Evolutionary conservation across 2,888 invertebrate genomes (phyloP).

Genomic region (Papilio protenor): DNA sequence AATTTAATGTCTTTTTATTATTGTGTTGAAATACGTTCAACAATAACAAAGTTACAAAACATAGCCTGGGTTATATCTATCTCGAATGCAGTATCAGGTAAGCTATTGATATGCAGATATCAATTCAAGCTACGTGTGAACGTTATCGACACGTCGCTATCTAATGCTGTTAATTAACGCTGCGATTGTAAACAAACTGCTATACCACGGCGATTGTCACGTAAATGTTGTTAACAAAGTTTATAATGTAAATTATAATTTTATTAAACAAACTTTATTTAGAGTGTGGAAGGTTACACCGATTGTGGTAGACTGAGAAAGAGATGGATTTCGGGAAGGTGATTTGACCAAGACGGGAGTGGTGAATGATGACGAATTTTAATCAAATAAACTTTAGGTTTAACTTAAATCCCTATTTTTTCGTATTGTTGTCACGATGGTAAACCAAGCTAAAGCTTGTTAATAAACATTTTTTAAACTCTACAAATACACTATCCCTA

Average conservation of each 20-base stretch:
- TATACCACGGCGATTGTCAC: background rate
- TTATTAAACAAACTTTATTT: background rate
- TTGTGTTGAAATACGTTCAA: background rate
- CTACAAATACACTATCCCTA: too few species aligned
- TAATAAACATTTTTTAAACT: too few species aligned
- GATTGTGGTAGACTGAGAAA: too few species aligned
- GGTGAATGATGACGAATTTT: too few species aligned
- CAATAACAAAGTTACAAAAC: background rate
- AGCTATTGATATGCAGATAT: slow-evolving; percentile 15
- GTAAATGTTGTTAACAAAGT: slow-evolving; percentile 8
- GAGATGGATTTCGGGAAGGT: too few species aligned
- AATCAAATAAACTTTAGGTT: too few species aligned
- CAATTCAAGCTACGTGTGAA: background rate
- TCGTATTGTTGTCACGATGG: background rate
- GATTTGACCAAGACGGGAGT: too few species aligned
- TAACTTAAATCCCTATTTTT: too few species aligned
- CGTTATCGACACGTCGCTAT: slow-evolving; percentile 20
- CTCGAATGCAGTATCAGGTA: background rate
- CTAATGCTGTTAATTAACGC: slow-evolving; percentile 32
- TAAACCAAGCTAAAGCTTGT: too few species aligned
- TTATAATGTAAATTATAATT: background rate
- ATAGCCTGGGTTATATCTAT: background rate
- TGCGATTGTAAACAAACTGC: slow-evolving; percentile 24
- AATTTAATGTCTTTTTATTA: background rate
- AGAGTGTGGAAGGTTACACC: too few species aligned